Conservation (phyloP, 1,140 invertebrate species). For the Elymnias hypermnestra region DNA sequence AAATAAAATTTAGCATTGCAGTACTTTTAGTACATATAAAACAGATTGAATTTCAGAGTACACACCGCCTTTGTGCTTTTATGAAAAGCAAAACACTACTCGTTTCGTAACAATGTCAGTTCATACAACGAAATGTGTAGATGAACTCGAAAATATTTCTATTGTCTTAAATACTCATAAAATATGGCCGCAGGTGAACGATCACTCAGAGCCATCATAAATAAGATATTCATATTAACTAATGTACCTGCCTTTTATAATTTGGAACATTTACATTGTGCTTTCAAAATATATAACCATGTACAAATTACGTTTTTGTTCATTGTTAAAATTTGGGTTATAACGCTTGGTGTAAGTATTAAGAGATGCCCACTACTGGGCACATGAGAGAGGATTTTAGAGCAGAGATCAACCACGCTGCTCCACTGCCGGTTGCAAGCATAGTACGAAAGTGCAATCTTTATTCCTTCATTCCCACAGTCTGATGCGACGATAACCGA, state of each 20-base stretch:
- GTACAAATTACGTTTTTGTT: constrained; percentile 55
- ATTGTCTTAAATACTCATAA: constrained; percentile 3
- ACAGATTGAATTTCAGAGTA: too few species aligned
- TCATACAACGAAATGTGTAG: neutral
- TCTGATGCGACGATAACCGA: too few species aligned
- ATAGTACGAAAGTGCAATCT: too few species aligned
- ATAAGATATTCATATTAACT: constrained; percentile 63
- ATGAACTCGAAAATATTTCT: constrained; percentile 4
- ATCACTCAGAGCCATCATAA: constrained; percentile 54
- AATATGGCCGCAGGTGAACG: constrained; percentile 10
- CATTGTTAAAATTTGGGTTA: constrained; percentile 55
- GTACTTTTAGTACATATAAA: too few species aligned
- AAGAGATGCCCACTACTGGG: constrained; percentile 16
- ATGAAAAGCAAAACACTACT: too few species aligned
- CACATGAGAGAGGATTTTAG: neutral
- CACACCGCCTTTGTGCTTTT: too few species aligned
- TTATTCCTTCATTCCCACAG: too few species aligned
- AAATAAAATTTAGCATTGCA: too few species aligned
- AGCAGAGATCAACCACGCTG: too few species aligned
- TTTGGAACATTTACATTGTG: constrained; percentile 54
- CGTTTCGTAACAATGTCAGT: too few species aligned
- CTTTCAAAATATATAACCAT: constrained; percentile 59
- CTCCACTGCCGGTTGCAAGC: too few species aligned
- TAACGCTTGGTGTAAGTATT: constrained; percentile 29
- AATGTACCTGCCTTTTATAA: constrained; percentile 58